These are phyloP conservation scores for Scytalopus superciliaris DNA, from an alignment of 2,113 vertebrate genomes.

Conservation along the genomic window DNA sequence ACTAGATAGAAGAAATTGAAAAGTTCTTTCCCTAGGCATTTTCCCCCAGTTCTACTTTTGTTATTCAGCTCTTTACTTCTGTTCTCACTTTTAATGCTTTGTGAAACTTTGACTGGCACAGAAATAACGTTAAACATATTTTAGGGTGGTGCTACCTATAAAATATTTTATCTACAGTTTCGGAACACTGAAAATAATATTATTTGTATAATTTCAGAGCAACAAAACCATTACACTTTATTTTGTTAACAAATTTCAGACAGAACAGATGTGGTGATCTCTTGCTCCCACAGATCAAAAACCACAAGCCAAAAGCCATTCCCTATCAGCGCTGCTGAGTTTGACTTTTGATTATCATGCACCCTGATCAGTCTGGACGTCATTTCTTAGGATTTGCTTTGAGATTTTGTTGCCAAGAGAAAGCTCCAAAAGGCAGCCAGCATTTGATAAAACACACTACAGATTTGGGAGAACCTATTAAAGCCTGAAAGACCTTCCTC, in stretches of 20 bases:
- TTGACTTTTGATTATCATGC: background rate
- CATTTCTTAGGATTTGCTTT: background rate
- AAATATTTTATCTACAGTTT: background rate
- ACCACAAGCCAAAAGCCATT: background rate
- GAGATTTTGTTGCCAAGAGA: background rate
- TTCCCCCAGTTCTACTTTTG: background rate
- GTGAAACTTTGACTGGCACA: slow-evolving; percentile 21
- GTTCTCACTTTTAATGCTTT: slow-evolving; percentile 6
- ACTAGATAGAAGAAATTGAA: background rate
- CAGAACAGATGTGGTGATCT: background rate
- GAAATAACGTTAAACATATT: slow-evolving; percentile 11
- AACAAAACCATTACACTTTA: background rate
- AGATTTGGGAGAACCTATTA: background rate
- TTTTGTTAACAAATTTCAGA: background rate
- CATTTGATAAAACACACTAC: background rate
- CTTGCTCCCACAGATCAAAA: background rate
- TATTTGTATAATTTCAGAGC: background rate
- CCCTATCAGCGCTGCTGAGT: background rate
- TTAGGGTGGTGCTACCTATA: background rate
- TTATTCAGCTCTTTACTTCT: slow-evolving; percentile 9
- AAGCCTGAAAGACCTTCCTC: background rate
- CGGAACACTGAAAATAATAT: background rate
- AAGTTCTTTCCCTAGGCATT: background rate
- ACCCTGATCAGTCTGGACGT: background rate
- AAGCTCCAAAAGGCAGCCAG: background rate